Conservation (phyloP, 2,113 vertebrate species). For the Plecturocebus donacophilus region DNA sequence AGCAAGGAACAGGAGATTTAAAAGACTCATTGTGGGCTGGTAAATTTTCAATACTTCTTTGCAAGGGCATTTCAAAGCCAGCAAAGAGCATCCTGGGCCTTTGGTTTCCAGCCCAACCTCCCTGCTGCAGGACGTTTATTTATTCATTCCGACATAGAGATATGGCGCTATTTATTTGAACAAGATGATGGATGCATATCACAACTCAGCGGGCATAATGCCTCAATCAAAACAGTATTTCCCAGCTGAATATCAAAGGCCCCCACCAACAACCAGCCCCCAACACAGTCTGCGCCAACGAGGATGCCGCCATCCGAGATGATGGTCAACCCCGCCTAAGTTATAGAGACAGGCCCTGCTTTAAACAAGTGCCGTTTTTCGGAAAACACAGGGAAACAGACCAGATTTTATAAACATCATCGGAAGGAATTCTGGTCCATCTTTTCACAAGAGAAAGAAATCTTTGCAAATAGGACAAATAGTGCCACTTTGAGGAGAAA, state of each 20-base stretch:
- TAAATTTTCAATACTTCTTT: neutral
- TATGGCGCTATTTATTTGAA: neutral
- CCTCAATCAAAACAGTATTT: neutral
- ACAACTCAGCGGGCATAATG: neutral
- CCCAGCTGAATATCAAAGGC: neutral
- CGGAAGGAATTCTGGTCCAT: neutral
- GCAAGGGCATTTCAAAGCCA: slow-evolving; percentile 15
- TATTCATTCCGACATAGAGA: neutral
- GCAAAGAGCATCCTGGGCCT: neutral
- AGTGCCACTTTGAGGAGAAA: neutral
- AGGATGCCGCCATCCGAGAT: accelerated
- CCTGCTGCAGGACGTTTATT: neutral
- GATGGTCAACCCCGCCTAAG: accelerated
- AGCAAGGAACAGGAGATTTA: neutral
- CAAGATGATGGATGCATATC: neutral
- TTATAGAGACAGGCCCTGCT: neutral
- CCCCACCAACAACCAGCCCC: neutral
- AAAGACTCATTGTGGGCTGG: neutral
- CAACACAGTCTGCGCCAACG: accelerated
- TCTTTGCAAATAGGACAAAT: neutral
- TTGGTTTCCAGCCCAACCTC: neutral
- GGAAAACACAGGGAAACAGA: neutral
- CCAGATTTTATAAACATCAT: neutral
- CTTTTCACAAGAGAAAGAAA: neutral
- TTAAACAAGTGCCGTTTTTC: neutral